phyloP scores from a whole-genome alignment of 1,140 invertebrate genomes.

The Drosophila sproati region DNA sequence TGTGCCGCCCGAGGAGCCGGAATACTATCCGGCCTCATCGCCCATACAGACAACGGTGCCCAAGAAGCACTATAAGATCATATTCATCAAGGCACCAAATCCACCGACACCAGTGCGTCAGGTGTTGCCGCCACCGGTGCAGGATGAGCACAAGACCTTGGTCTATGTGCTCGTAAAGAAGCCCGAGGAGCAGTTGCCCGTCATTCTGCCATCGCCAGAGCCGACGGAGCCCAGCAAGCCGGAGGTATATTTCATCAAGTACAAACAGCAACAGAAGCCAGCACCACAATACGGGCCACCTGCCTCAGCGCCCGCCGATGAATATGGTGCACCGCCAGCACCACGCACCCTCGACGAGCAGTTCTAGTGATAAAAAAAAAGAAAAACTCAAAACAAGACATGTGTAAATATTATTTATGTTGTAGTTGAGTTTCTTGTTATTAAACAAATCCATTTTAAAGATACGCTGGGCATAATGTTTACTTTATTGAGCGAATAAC shows the following conservation, averaged over 20 bases:
- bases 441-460: slow-evolving; percentile 51
- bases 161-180: slow-evolving; percentile 94
- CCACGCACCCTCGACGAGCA: slow-evolving; percentile 71
- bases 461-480: background rate
- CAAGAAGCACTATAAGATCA: slow-evolving; percentile 94
- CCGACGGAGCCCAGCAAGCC: slow-evolving; percentile 86
- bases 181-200: slow-evolving; percentile 85
- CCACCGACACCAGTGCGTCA: slow-evolving; percentile 89
- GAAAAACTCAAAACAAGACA: background rate
- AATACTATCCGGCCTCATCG: slow-evolving; percentile 71
- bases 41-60: slow-evolving; percentile 84
- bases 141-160: slow-evolving; percentile 93
- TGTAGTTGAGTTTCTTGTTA: slow-evolving; percentile 41
- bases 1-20: slow-evolving; percentile 90
- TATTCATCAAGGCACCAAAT: slow-evolving; percentile 94
- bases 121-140: slow-evolving; percentile 85
- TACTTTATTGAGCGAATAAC: no score
- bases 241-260: slow-evolving; percentile 87
- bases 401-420: slow-evolving; percentile 69
- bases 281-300: slow-evolving; percentile 77
- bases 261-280: slow-evolving; percentile 84
- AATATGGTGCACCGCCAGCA: slow-evolving; percentile 77
- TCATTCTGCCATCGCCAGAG: slow-evolving; percentile 84
- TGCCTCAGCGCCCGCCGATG: slow-evolving; percentile 63
- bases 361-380: slow-evolving; percentile 48